Percentiles rank a stretch among this genome's conserved stretches.
Conservation (phyloP, 2,797 vertebrate species). For the Petrocephalus schoutedeni region DNA sequence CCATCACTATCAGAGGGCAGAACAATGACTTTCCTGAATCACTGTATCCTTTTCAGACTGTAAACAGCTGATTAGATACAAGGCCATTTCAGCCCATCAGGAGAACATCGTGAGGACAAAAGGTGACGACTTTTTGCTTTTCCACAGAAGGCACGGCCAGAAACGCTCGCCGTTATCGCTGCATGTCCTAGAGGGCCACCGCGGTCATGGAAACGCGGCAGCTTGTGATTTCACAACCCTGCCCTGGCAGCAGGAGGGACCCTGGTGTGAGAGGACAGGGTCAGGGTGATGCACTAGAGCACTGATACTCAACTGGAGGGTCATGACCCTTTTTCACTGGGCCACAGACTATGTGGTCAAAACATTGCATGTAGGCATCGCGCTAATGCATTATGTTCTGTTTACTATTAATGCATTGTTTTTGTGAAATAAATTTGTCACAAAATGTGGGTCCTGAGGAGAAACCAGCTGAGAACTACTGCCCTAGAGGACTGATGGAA, state of each 20-base stretch:
- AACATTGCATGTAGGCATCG: neutral
- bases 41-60: neutral
- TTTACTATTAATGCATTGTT: neutral
- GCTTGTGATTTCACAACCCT: slow-evolving; percentile 55
- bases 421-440: neutral
- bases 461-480: neutral
- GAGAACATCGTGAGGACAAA: neutral
- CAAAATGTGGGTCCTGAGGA: neutral
- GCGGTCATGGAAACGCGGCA: neutral
- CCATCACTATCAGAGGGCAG: neutral
- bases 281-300: neutral
- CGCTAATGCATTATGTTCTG: neutral
- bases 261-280: neutral
- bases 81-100: neutral
- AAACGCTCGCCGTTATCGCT: neutral
- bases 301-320: neutral
- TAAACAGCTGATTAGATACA: slow-evolving; percentile 3
- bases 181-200: neutral
- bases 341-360: neutral
- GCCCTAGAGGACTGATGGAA: neutral
- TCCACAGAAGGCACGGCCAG: neutral
- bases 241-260: neutral
- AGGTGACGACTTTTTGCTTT: neutral
- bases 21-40: slow-evolving; percentile 1
- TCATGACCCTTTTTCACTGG: neutral